phyloP scores from a whole-genome alignment of 2,888 invertebrate species.

The Chalcis sispes region DNA sequence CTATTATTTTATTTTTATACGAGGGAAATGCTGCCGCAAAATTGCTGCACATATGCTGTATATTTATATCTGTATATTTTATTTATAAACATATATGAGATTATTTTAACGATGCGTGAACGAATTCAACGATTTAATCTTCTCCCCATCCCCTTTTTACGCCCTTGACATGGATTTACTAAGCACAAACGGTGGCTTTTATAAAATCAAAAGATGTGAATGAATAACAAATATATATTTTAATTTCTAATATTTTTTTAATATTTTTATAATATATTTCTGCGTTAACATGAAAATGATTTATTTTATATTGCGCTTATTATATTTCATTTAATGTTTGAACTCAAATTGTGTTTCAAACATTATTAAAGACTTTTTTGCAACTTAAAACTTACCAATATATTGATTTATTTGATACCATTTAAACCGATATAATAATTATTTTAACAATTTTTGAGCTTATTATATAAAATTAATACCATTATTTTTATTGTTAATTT shows the following conservation, averaged over 20 bases:
- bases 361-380: background rate
- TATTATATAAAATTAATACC: background rate
- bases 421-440: background rate
- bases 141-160: background rate
- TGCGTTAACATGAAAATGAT: slow-evolving; percentile 6
- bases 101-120: slow-evolving; percentile 16
- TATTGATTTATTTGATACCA: background rate
- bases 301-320: background rate
- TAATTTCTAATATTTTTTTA: slow-evolving; percentile 12
- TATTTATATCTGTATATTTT: background rate
- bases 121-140: slow-evolving; percentile 24
- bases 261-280: slow-evolving; percentile 7
- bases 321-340: background rate
- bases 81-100: background rate
- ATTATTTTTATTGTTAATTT: slow-evolving; percentile 9
- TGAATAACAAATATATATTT: slow-evolving; percentile 18
- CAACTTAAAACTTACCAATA: background rate
- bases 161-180: slow-evolving; percentile 57
- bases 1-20: background rate
- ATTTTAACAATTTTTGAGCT: background rate
- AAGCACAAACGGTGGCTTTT: slow-evolving; percentile 18
- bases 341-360: slow-evolving; percentile 2
- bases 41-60: background rate
- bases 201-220: no score
- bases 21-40: background rate